Evolutionary conservation across 2,113 vertebrate genomes (phyloP).

Genomic region (Excalfactoria chinensis): DNA sequence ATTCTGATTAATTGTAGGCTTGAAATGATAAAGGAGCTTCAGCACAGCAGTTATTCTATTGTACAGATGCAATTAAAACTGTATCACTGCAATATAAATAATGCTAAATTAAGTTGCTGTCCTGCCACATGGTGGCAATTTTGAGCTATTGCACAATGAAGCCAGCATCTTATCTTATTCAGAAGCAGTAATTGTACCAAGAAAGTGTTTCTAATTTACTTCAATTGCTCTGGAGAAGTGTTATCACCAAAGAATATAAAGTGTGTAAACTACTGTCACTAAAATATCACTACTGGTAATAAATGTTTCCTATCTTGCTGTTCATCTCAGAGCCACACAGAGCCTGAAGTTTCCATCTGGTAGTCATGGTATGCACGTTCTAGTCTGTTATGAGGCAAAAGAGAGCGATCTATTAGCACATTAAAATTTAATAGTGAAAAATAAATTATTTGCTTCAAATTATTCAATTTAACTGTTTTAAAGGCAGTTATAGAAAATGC

Average conservation of each 20-base stretch:
- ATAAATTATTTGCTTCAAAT: background rate
- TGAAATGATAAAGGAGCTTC: constrained; percentile 58
- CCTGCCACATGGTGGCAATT: constrained; percentile 79
- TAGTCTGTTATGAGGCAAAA: background rate
- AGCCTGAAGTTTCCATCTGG: constrained; percentile 35
- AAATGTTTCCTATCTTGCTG: constrained; percentile 5
- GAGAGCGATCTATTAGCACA: background rate
- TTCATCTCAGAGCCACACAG: constrained; percentile 3
- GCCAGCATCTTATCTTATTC: constrained; percentile 12
- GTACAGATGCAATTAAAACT: constrained; percentile 61
- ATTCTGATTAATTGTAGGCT: constrained; percentile 68
- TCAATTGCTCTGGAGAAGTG: constrained; percentile 17
- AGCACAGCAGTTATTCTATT: constrained; percentile 51
- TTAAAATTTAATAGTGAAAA: background rate
- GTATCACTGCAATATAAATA: constrained; percentile 23
- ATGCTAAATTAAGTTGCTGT: constrained; percentile 50
- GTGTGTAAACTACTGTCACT: background rate
- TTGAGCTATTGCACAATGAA: constrained; percentile 72
- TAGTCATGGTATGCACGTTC: background rate
- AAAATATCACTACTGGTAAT: constrained; percentile 37
- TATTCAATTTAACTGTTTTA: constrained; percentile 5
- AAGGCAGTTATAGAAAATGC: constrained; percentile 2
- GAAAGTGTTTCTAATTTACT: constrained; percentile 48
- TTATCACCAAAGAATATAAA: constrained; percentile 15
- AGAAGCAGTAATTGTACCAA: constrained; percentile 28